A percentile compares a stretch with the other conserved stretches of the same genome.
phyloP scores from a whole-genome alignment of 2,113 vertebrate genomes.

The Sinocyclocheilus grahami region DNA sequence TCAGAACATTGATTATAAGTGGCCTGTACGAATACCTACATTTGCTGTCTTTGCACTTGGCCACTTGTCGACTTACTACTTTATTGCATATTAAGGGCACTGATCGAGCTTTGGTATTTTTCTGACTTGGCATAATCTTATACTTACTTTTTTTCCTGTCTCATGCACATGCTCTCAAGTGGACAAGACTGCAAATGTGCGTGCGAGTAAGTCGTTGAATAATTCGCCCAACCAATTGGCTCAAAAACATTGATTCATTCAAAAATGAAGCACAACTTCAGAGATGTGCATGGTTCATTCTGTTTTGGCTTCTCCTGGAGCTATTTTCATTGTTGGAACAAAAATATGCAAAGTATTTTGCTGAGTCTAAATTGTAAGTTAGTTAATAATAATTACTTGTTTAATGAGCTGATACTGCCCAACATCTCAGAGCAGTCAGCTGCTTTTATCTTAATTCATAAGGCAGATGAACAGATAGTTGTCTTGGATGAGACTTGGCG shows the following conservation, averaged over 20 bases:
- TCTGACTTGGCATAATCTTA: not conserved
- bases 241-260: not conserved
- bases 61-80: no score
- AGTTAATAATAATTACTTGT: not conserved
- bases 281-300: not conserved
- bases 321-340: not conserved
- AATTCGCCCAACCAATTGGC: not conserved
- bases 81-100: not conserved
- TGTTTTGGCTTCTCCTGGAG: not conserved
- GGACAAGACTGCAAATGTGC: not conserved
- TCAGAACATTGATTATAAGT: not conserved
- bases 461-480: not conserved
- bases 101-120: not conserved
- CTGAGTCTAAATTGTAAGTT: not conserved
- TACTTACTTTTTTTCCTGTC: not conserved
- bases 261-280: not conserved
- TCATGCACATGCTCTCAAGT: not conserved
- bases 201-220: not conserved
- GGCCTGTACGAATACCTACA: no score
- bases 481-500: not conserved
- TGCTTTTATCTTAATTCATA: not conserved
- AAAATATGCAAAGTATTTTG: not conserved
- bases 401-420: not conserved
- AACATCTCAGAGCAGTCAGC: not conserved
- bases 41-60: no score